Evolutionary conservation across 2,797 vertebrate species (phyloP).

Genomic region (Schizothorax lantsangensis): DNA sequence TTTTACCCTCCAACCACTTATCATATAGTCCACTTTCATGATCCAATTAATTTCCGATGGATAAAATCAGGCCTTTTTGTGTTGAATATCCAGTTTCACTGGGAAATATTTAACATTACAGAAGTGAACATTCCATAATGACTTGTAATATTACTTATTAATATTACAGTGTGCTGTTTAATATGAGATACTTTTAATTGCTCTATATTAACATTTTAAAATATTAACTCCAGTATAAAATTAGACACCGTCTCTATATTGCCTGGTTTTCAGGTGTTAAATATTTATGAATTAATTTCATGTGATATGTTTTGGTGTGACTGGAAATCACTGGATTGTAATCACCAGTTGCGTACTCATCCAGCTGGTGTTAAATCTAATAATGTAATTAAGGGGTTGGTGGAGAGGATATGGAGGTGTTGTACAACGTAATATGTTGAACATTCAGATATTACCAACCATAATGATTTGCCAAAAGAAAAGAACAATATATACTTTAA

Average conservation of each 20-base stretch:
- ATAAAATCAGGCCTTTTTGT: not conserved
- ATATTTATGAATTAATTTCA: conserved; percentile 15
- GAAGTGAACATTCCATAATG: not conserved
- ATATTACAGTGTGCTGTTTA: not conserved
- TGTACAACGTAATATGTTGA: conserved; percentile 14
- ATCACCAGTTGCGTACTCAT: conserved; percentile 16
- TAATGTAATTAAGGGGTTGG: conserved; percentile 22
- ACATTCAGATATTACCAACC: not conserved
- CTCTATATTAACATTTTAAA: conserved; percentile 13
- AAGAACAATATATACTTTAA: not conserved
- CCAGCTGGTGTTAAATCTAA: conserved; percentile 14
- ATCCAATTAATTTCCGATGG: not conserved
- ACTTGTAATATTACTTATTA: not conserved
- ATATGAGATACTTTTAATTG: not conserved
- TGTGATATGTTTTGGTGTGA: conserved; percentile 19
- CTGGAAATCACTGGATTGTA: not conserved
- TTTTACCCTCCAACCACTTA: not conserved
- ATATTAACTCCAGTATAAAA: not conserved
- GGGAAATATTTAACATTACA: not conserved
- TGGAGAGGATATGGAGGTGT: not conserved
- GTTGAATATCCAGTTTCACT: not conserved
- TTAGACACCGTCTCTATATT: not conserved
- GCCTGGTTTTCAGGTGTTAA: not conserved
- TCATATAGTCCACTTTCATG: not conserved
- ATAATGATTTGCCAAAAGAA: conserved; percentile 1